Percentiles rank a stretch among this genome's conserved stretches.
Conservation (phyloP, 2,888 invertebrate genomes). For the Halocaridina rubra region DNA sequence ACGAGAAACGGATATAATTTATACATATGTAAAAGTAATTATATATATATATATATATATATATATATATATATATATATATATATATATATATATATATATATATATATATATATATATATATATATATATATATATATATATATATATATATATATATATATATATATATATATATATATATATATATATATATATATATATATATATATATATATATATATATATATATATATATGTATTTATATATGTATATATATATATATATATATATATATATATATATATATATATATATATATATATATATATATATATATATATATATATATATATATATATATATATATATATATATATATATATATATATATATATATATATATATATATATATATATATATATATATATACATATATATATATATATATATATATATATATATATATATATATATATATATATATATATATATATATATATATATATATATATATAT, state of each 20-base stretch:
- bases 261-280: slow-evolving; percentile 4
- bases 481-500: slow-evolving; percentile 1
- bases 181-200: background rate
- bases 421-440: slow-evolving; percentile 8
- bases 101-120: background rate
- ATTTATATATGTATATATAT: background rate
- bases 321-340: background rate
- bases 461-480: slow-evolving; percentile 8
- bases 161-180: background rate
- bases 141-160: background rate
- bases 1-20: background rate
- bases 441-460: slow-evolving; percentile 8
- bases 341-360: background rate
- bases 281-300: background rate
- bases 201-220: background rate
- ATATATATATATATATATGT: background rate
- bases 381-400: background rate
- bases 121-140: background rate
- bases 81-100: background rate
- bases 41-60: background rate
- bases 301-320: background rate
- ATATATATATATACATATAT: background rate
- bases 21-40: background rate
- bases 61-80: background rate
- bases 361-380: background rate